Evolutionary conservation across 2,797 vertebrate genomes (phyloP), one percentile per base, ranked within the genome.

Genomic region (Micropoecilia bifurca): DNA sequence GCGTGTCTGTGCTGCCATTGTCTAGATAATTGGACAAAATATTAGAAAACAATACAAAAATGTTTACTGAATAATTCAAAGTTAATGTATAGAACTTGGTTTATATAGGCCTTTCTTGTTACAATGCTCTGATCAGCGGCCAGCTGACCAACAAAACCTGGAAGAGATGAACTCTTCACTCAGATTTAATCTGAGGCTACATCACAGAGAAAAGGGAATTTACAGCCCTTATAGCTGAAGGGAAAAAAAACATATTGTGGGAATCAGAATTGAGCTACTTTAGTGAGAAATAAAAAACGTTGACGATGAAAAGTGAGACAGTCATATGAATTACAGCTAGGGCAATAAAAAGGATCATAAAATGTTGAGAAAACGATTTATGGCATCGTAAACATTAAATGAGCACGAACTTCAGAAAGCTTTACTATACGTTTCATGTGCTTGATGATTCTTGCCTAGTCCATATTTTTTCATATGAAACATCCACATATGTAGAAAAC

Each of bases 231-330:
- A 71, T n/a, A n/a, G 30, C 79, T 80, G 75, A 22, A 71, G 76
- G 59, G 74, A 13, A 73, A 53, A 18, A 73, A 16, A 50, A 18
- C 30, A 77, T 41, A 73, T 25, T 48, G 57, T 77, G 45, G 45
- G 74, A 83, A 79, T 75, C 63, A 63, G 77, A 41, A 72, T 59
- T 75, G 28, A n/a, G 30, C 46, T 25, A 71, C 57, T 59, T 66
- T 8, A 85, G 74, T 36, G 41, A 63, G 48, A 46, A 57, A 75
- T 30, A 50, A 69, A 82, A 45, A 30, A 39, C 61, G 53, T 61
- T 8, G n/a, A 41, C 3, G 3, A 72, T 79, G 47, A 77, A 72
- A 75, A 77, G 46, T 63, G 22, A 59, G 0, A 20, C 33, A 43
- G 46, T 72, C 45, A 25, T 14, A 73, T 61, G 25, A 41, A 73